Evolutionary conservation across 2,888 invertebrate genomes (phyloP), one percentile per base, ranked within the genome.

Genomic region (Stictocephala bisonia): DNA sequence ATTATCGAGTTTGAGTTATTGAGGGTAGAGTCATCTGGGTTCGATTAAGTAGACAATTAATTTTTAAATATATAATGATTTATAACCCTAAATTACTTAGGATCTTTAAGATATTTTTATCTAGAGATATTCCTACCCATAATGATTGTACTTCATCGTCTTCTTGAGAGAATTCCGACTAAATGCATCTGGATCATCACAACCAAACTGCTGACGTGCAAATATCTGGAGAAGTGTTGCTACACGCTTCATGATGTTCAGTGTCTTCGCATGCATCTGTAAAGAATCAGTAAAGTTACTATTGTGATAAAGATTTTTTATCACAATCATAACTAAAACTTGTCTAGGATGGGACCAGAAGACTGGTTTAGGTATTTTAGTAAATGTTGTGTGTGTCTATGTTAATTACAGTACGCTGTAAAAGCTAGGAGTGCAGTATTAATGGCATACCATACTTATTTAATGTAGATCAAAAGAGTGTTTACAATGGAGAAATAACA

Each of bases 161-260:
- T 92, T 92, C 83, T 96, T 97, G 60, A 94, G 87, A 71, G 93
- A 90, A 83, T 93, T 95, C 80, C 90, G 91, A 80, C 91, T 90
- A 81, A 91, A 92, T 2, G 86, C 85, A 73, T 88, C 87, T 6
- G 88, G 86, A 13, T 94, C 94, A 79, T 96, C 94, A 35, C 69
- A 69, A n/a, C 96, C 95, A 82, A 98, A 90, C 82, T 98, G 97
- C 41, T 96, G 91, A 50, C 95, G 90, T 24, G 95, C 91, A 83
- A 96, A 96, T 87, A 98, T 94, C 84, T 98, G 97, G 82, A 98
- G 87, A 27, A 99, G 85, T 15, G 95, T 90, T 15, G 96, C 91
- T 0, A 96, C 94, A 84, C 94, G 93, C 81, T 93, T 92, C 85
- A 97, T 91, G 50, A 96, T 87, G 78, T 91, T 91, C 24, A 91